Percentiles rank a stretch among this genome's conserved stretches.
phyloP scores from a whole-genome alignment of 1,140 invertebrate species.

The Drosophila triauraria region DNA sequence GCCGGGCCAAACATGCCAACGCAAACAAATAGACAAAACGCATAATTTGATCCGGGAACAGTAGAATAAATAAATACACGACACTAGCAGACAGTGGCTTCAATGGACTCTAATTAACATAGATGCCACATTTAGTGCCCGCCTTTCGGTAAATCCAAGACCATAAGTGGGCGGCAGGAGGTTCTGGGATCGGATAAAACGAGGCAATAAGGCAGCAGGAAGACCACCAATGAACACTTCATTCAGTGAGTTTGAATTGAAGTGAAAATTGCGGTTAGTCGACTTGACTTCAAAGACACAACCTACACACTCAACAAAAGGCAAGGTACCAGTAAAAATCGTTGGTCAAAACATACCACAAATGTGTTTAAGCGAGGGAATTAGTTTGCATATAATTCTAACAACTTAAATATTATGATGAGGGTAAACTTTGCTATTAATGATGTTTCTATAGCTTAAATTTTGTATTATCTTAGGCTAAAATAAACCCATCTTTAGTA shows the following conservation, averaged over 20 bases:
- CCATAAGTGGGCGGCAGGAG: constrained; percentile 4
- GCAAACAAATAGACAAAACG: constrained; percentile 16
- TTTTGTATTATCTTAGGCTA: not conserved
- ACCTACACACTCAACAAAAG: constrained; percentile 10
- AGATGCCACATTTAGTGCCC: not conserved
- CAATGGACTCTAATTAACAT: constrained; percentile 47
- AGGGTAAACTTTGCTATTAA: not conserved
- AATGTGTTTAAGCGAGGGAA: not conserved
- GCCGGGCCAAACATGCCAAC: constrained; percentile 11
- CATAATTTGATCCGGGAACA: constrained; percentile 25
- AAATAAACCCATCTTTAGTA: not conserved
- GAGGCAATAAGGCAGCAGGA: not conserved
- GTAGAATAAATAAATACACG: constrained; percentile 30
- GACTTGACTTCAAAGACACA: constrained; percentile 16
- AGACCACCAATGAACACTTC: constrained; percentile 51
- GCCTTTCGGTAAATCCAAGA: not conserved
- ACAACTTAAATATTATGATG: not conserved
- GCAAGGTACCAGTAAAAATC: not conserved
- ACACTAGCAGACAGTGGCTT: constrained; percentile 9
- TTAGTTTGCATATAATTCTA: not conserved
- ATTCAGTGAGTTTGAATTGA: constrained; percentile 71
- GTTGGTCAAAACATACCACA: not conserved
- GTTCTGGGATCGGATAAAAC: not conserved
- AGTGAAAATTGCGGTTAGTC: constrained; percentile 66
- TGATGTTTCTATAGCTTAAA: not conserved